Base-by-base conservation (phyloP, 2,888 invertebrate genomes). In the Galerucella pusilla region DNA sequence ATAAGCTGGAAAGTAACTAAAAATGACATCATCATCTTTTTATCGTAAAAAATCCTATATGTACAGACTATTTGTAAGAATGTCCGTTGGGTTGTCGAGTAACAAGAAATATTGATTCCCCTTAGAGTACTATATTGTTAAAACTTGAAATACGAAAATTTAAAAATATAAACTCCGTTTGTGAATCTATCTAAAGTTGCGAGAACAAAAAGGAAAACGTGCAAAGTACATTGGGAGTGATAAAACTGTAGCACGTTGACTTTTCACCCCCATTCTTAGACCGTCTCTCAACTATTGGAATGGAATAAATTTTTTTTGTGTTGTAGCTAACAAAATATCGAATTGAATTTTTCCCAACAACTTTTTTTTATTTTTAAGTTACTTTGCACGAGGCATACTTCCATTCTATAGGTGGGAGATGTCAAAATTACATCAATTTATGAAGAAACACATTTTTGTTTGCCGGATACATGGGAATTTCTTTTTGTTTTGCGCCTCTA, bases 221-320 rank as follows among this genome's bases (percentile, higher is more conserved):
- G 57, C n/a, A 52, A 52, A 52, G n/a, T 20, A 57, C 20, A 57
- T 57, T 57, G 57, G 57, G 20, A 57, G 57, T 20, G 57, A 20
- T 57, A 57, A 57, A 57, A 57, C 20, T 20, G 16, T 20, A 16
- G 16, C 10, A 57, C 57, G 16, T 57, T 20, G 16, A 20, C 16
- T 20, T 57, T 57, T 57, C 16, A 20, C 3, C 20, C 57, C 16
- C 10, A 20, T 57, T 57, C 11, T 20, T 57, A n/a, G 1, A 57
- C 57, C 10, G 6, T 10, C 20, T 10, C 16, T 16, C 16, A 16
- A 57, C 57, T 16, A 57, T 57, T 16, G 9, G 20, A 52, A n/a
- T 57, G 16, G 20, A 57, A 57, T 20, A 16, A 57, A 57, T 10
- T 20, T 9, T 57, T 20, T 20, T 2, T n/a, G 14, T 52, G 49